These are phyloP conservation scores for Rosalia funebris DNA, from an alignment of 2,888 invertebrate species.

Conservation along the genomic window DNA sequence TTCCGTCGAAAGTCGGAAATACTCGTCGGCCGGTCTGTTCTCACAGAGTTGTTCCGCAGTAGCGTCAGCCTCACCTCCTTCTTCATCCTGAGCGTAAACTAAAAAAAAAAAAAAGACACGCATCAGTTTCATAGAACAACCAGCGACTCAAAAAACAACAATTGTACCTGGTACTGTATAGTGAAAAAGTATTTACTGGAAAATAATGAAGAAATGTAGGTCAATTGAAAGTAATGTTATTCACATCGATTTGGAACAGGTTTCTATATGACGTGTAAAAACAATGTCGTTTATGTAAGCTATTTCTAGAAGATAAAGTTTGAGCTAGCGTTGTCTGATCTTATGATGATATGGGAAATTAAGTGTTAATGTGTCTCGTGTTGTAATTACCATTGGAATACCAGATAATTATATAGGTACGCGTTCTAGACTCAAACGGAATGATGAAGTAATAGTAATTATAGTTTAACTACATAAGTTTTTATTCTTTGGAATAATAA, in stretches of 20 bases:
- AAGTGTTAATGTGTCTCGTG: too few species aligned
- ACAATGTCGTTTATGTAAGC: constrained; percentile 30
- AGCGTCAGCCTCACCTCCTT: constrained; percentile 66
- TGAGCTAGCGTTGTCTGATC: too few species aligned
- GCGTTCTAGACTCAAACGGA: too few species aligned
- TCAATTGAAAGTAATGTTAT: constrained; percentile 49
- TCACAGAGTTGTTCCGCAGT: constrained; percentile 86
- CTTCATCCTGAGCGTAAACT: constrained; percentile 76
- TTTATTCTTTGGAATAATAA: too few species aligned
- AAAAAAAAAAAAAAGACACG: constrained; percentile 46
- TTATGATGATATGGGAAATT: too few species aligned
- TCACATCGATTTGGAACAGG: constrained; percentile 46
- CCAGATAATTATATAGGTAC: too few species aligned
- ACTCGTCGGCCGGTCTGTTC: constrained; percentile 89
- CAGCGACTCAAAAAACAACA: background rate
- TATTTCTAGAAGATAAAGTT: constrained; percentile 27
- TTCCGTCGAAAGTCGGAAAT: constrained; percentile 85
- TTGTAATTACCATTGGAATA: too few species aligned
- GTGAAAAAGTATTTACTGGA: constrained; percentile 30
- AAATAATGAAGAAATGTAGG: constrained; percentile 48
- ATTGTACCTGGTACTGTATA: background rate
- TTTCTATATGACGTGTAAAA: constrained; percentile 41
- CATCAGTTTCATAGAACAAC: background rate
- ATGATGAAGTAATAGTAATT: too few species aligned
- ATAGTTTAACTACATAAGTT: too few species aligned